Evolutionary conservation across 2,888 invertebrate genomes (phyloP), one percentile per base, ranked within the genome.

Genomic region (Junonia oenone): DNA sequence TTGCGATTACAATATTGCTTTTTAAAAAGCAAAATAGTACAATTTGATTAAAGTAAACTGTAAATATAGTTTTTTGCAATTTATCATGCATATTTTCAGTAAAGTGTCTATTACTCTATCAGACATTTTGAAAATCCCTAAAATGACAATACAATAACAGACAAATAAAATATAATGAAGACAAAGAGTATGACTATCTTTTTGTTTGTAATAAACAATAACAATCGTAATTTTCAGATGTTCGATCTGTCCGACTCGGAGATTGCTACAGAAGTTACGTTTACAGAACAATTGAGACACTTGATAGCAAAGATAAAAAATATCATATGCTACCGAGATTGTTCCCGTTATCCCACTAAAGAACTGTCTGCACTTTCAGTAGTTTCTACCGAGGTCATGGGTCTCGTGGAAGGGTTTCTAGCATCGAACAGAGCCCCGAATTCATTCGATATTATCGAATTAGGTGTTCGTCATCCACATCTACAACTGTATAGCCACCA

Each of bases 211-310:
- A 19, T 33, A 11, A 40, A 19, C 17, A 17, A 17, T 40, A 19
- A 11, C 3, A 40, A 11, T 8, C 6, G 15, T 26, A 37, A n/a
- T 29, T 63, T 62, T 58, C 90, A 95, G 95, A 93, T 93, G 78
- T 95, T 93, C 66, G 91, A 93, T 68, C 76, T 95, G 68, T 91
- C 93, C 52, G 92, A 93, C 62, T 92, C 92, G 6, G 90, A 91
- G 68, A 82, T 95, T 22, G 92, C 93, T 48, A 91, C 91, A 0
- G 94, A 95, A 78, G 91, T 95, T n/a, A 90, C 91, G 56, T 95
- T 94, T 73, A 93, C 93, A 17, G 93, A 94, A 75, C 92, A 93
- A 61, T 85, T 95, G 46, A 90, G 90, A 19, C 83, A 88, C 67
- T 71, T 90, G 47, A 83, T 90, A n/a, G 80, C 85, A 0, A 90